Conservation (phyloP, 2,113 vertebrate species). For the Nothoprocta perdicaria region DNA sequence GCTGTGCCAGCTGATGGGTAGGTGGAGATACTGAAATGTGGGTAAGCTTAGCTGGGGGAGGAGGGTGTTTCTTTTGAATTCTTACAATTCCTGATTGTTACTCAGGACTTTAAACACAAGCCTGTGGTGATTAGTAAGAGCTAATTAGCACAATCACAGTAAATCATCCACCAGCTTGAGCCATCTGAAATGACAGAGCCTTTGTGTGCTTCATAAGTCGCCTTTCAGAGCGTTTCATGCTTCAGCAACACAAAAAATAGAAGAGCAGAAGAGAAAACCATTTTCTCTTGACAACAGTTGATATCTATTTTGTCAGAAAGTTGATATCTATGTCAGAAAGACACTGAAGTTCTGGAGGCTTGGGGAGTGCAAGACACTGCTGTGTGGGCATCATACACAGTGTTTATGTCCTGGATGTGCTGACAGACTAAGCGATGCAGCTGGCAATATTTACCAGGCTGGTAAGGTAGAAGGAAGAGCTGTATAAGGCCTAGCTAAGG, state of each 20-base stretch:
- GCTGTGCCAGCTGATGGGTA: fast-evolving
- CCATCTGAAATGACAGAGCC: not conserved
- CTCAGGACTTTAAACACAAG: not conserved
- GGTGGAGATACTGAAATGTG: not conserved
- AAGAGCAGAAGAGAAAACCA: not conserved
- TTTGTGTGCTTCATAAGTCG: not conserved
- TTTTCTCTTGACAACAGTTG: not conserved
- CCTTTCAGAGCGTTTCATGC: not conserved
- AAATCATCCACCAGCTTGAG: constrained; percentile 6
- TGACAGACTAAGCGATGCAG: not conserved
- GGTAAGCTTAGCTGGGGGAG: not conserved
- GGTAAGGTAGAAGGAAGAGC: not conserved
- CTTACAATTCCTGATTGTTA: not conserved
- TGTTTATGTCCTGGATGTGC: not conserved
- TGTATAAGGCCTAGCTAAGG: not conserved
- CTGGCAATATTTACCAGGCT: not conserved
- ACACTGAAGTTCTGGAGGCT: not conserved
- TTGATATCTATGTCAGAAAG: not conserved
- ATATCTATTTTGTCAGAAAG: not conserved
- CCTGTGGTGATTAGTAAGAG: not conserved
- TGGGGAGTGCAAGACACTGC: not conserved
- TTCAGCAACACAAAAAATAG: not conserved
- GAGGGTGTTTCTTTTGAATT: not conserved
- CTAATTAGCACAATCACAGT: constrained; percentile 13
- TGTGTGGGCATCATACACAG: fast-evolving